Base-by-base conservation (phyloP, 2,888 invertebrate genomes). In the Danaus chrysippus region DNA sequence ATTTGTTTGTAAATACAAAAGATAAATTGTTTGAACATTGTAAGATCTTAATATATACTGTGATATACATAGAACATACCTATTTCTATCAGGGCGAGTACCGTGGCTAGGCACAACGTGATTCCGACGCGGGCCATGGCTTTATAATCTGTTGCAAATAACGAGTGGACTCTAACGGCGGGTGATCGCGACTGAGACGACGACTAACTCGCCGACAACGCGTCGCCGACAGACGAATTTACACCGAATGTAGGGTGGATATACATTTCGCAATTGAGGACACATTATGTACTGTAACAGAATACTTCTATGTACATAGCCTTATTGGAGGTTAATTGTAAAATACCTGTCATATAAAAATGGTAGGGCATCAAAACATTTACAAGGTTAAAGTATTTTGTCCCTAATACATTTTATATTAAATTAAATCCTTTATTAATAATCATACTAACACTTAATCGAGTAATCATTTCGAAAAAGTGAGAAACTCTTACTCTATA, bases 151-250 rank as follows among this genome's bases (percentile, higher is more conserved):
- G 58, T 68, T 62, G 67, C 58, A 61, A 66, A 59, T 56, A 68
- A 75, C 84, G 79, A 72, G 78, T 75, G 81, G 74, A 68, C 83
- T 77, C 72, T 69, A 69, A 73, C 71, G 71, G 73, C 69, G 72
- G 71, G 68, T 72, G 71, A 73, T 69, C 75, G 75, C 75, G 75
- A 83, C 85, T 84, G 81, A 84, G 74, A 73, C 73, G 73, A 66
- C 71, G 71, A 71, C 63, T 68, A 71, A 71, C 64, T 69, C 74
- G 73, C 81, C 85, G 85, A 76, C 86, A 73, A 65, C 62, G 76
- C 72, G 87, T 78, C 87, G 86, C 85, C 87, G 75, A 65, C 73
- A 75, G 74, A 81, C 81, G 79, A 79, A 79, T 83, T 84, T 80
- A 80, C 82, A 79, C 79, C 75, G 72, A 64, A 70, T 67, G 74